Conservation (phyloP, 2,797 vertebrate species). For the Falco novaeseelandiae region DNA sequence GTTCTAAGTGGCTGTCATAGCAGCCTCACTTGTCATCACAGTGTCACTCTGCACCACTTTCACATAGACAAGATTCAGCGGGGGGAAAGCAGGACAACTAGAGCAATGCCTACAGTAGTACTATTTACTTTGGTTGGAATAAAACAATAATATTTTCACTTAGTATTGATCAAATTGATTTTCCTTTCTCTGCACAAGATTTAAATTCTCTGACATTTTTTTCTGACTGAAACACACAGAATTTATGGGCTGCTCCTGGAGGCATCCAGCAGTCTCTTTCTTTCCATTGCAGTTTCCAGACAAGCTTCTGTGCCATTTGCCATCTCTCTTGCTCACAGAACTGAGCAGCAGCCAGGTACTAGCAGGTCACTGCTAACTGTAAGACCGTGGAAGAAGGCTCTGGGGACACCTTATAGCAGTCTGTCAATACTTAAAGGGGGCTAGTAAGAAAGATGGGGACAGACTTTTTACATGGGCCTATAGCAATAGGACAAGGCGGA, state of each 20-base stretch:
- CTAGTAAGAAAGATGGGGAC: too few species aligned
- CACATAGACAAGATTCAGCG: neutral
- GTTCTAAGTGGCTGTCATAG: neutral
- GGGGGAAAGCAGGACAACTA: neutral
- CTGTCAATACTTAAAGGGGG: too few species aligned
- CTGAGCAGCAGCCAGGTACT: neutral
- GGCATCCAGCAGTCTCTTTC: neutral
- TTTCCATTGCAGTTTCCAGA: neutral
- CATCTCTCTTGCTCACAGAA: neutral
- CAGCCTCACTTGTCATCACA: neutral
- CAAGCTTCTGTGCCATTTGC: neutral
- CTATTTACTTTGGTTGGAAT: neutral
- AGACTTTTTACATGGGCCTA: too few species aligned
- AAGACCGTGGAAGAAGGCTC: neutral
- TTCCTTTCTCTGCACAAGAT: constrained; percentile 25
- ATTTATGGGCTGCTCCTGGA: neutral
- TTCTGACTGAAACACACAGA: neutral
- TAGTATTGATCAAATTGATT: constrained; percentile 40
- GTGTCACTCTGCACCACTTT: neutral
- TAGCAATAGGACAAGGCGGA: too few species aligned
- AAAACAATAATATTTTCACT: constrained; percentile 36
- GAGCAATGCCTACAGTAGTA: neutral
- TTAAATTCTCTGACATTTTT: neutral
- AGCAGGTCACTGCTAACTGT: neutral
- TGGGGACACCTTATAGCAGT: too few species aligned